phyloP scores from a whole-genome alignment of 2,888 invertebrate genomes.

The Drosophila sordidula region DNA sequence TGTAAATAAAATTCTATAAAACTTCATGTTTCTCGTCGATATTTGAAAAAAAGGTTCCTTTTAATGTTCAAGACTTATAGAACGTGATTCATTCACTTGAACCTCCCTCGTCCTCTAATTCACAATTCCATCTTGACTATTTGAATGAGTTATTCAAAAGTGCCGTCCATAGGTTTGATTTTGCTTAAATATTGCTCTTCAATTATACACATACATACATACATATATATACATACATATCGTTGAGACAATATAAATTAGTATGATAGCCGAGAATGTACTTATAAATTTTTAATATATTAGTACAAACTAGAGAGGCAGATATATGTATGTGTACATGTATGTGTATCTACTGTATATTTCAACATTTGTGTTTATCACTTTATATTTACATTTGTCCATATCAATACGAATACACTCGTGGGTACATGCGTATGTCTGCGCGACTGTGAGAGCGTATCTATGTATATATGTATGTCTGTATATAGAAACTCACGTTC shows the following conservation, averaged over 20 bases:
- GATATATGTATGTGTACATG: conserved; percentile 3
- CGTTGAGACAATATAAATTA: background rate
- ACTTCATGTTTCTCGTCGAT: no score
- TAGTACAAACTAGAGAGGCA: conserved; percentile 1
- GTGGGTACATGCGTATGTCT: conserved; percentile 7
- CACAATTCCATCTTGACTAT: no score
- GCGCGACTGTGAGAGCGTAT: conserved; percentile 14
- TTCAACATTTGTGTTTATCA: conserved; percentile 13
- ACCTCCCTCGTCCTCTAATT: no score
- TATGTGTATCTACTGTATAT: background rate
- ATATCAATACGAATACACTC: conserved; percentile 17
- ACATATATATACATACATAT: background rate
- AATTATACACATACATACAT: background rate
- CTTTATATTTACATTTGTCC: conserved; percentile 6
- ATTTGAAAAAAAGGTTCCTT: no score
- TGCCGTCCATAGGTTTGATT: background rate
- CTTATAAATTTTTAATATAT: conserved; percentile 4
- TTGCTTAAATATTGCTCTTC: background rate
- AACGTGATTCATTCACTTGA: no score
- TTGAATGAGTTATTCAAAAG: background rate
- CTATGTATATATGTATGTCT: conserved; percentile 14
- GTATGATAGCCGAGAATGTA: background rate
- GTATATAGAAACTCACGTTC: background rate
- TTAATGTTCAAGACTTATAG: no score
- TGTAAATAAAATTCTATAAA: no score